Conservation (phyloP, 1,140 invertebrate genomes). For the Aphelenchoides avenae region DNA sequence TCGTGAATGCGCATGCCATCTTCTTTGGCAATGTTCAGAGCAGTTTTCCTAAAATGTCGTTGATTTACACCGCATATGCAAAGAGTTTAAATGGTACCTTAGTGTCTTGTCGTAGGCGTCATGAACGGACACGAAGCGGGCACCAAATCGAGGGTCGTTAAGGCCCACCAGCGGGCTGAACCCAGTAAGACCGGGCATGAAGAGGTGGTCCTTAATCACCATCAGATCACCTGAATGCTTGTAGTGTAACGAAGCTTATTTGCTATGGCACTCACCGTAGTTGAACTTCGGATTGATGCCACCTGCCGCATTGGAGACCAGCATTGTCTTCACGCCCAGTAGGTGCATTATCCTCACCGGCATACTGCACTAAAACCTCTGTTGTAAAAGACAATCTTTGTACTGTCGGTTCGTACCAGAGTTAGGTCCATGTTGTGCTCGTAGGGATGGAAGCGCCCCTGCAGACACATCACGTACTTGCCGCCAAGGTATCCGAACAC, state of each 20-base stretch:
- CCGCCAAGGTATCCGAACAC: slow-evolving; percentile 49
- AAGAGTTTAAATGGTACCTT: slow-evolving; percentile 30
- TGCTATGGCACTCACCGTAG: no score
- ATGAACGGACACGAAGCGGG: slow-evolving; percentile 63
- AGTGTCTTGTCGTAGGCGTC: slow-evolving; percentile 61
- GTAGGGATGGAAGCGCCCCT: slow-evolving; percentile 57
- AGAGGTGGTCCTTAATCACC: slow-evolving; percentile 61
- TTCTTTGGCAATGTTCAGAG: slow-evolving; percentile 54
- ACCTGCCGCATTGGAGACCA: slow-evolving; percentile 59
- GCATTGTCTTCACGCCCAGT: slow-evolving; percentile 49
- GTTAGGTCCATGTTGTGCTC: slow-evolving; percentile 57
- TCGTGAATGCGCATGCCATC: slow-evolving; percentile 59
- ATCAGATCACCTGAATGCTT: no score
- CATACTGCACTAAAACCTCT: slow-evolving; percentile 48
- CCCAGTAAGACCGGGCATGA: slow-evolving; percentile 57
- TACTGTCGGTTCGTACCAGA: slow-evolving; percentile 29
- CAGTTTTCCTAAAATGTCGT: slow-evolving; percentile 56
- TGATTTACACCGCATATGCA: slow-evolving; percentile 3
- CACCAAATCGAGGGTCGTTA: slow-evolving; percentile 62
- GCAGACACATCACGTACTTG: slow-evolving; percentile 52
- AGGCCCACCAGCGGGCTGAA: slow-evolving; percentile 56
- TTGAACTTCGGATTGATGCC: slow-evolving; percentile 55
- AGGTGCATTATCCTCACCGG: slow-evolving; percentile 54
- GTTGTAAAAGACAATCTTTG: neutral
- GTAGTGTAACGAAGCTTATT: no score